Conservation (phyloP, 1,140 invertebrate species). For the Drosophila lini region DNA sequence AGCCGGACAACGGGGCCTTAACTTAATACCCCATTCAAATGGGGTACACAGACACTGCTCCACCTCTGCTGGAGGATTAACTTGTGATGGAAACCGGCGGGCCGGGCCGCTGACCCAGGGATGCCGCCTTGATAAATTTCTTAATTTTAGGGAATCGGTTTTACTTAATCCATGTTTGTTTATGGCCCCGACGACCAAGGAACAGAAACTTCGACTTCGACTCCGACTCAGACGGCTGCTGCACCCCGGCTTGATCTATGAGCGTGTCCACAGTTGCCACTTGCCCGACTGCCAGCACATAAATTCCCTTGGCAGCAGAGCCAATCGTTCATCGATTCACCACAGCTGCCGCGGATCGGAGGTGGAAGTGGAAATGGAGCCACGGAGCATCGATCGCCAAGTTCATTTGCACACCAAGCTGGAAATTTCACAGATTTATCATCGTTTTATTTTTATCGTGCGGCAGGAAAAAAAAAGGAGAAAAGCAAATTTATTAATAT, state of each 20-base stretch:
- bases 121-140: slow-evolving; percentile 35
- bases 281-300: slow-evolving; percentile 61
- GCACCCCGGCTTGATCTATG: slow-evolving; percentile 41
- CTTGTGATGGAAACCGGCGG: slow-evolving; percentile 29
- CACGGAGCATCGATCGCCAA: slow-evolving; percentile 44
- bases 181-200: slow-evolving; percentile 21
- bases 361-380: slow-evolving; percentile 36
- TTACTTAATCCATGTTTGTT: slow-evolving; percentile 40
- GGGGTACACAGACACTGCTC: slow-evolving; percentile 7
- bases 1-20: slow-evolving; percentile 26
- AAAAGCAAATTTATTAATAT: slow-evolving; percentile 62
- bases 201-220: slow-evolving; percentile 24
- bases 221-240: slow-evolving; percentile 2
- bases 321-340: slow-evolving; percentile 52
- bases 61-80: slow-evolving; percentile 27
- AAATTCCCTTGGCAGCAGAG: slow-evolving; percentile 53
- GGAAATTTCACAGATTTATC: slow-evolving; percentile 71
- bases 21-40: slow-evolving; percentile 31
- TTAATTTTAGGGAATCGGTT: slow-evolving; percentile 44
- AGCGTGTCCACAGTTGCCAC: slow-evolving; percentile 57
- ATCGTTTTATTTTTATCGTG: slow-evolving; percentile 51
- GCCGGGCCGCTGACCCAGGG: not conserved
- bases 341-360: slow-evolving; percentile 22
- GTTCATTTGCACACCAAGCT: slow-evolving; percentile 66
- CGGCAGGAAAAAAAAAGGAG: slow-evolving; percentile 25